Conservation (phyloP, 2,797 vertebrate genomes). For the Brachyalestes nurse region DNA sequence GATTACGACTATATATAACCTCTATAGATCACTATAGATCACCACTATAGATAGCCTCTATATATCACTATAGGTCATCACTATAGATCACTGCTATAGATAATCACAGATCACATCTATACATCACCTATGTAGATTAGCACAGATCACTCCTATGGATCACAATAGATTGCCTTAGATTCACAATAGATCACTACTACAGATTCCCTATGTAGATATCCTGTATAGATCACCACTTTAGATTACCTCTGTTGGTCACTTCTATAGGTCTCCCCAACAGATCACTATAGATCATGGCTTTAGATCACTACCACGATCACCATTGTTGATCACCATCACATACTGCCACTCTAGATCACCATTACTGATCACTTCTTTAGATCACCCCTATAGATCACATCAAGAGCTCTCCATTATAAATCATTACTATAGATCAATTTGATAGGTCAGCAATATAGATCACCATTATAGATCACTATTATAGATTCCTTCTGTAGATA, state of each 20-base stretch:
- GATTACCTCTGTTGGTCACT: too few species aligned
- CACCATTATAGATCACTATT: not conserved
- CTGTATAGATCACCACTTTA: not conserved
- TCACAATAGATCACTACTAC: not conserved
- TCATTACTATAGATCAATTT: not conserved
- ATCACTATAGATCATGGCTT: too few species aligned
- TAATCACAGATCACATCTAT: too few species aligned
- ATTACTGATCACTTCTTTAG: not conserved
- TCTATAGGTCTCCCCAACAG: not conserved
- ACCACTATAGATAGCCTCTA: constrained; percentile 15
- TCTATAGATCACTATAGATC: not conserved
- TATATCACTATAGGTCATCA: not conserved
- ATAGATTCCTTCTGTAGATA: too few species aligned
- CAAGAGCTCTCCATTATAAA: not conserved
- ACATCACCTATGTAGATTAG: too few species aligned
- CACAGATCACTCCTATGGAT: too few species aligned
- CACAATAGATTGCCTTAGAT: too few species aligned
- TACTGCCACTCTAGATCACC: too few species aligned
- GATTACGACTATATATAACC: not conserved
- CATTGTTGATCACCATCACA: too few species aligned
- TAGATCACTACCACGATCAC: too few species aligned
- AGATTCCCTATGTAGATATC: not conserved
- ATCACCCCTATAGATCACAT: not conserved
- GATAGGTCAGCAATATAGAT: not conserved
- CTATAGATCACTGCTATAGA: not conserved